A percentile compares a stretch with the other conserved stretches of the same genome.
Conservation (phyloP, 2,797 vertebrate species). For the Potorous gilbertii region DNA sequence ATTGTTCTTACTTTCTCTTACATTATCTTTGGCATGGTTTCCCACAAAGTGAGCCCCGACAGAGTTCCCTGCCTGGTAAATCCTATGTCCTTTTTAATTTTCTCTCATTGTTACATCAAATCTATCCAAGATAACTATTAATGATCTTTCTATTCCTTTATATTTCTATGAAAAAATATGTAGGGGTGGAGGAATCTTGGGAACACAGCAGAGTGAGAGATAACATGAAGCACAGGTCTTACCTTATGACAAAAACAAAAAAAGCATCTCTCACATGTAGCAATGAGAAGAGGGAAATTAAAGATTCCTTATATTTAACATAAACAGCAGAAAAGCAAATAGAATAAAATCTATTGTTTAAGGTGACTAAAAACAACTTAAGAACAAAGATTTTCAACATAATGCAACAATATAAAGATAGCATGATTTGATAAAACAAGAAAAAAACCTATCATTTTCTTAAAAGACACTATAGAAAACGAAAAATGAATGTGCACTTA, state of each 20-base stretch:
- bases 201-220: background rate
- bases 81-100: background rate
- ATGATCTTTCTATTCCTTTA: background rate
- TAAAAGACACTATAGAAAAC: background rate
- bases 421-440: background rate
- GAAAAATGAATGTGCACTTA: background rate
- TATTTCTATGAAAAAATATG: background rate
- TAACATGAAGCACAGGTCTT: background rate
- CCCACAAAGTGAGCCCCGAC: background rate
- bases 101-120: background rate
- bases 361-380: too few relatives aligned
- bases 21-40: background rate
- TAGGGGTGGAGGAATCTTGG: background rate
- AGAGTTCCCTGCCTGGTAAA: background rate
- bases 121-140: background rate
- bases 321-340: too few relatives aligned
- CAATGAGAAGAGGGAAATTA: background rate
- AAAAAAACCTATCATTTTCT: background rate
- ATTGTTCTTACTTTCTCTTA: background rate
- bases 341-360: too few relatives aligned
- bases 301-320: too few relatives aligned
- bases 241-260: background rate
- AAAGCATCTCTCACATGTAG: background rate
- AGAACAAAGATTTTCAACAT: too few relatives aligned
- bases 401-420: background rate